Evolutionary conservation across 2,888 invertebrate species (phyloP), one percentile per base, ranked within the genome.

Genomic region (Chrysotoxum bicinctum): DNA sequence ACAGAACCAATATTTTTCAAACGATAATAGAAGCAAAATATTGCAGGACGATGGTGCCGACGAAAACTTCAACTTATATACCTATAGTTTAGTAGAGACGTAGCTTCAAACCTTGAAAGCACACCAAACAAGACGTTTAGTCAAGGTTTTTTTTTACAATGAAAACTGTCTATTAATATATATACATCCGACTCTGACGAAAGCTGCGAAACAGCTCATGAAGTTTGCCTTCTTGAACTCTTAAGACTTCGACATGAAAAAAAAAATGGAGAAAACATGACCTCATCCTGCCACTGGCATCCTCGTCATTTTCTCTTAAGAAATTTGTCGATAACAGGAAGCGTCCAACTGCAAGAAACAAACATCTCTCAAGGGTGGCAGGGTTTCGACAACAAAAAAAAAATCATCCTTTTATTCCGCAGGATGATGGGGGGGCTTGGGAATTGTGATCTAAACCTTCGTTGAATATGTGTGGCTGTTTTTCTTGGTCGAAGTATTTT

Each of bases 311-410:
- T 70, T 56, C 19, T 56, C 62, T 37, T 58, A 73, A 56, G 68
- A 85, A 81, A 77, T 81, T 85, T 85, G 81, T 85, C 85, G 81
- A 77, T 85, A 85, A 81, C 77, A 85, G 85, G 85, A 85, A 85
- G 81, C 85, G 85, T 85, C 77, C 81, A 77, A 85, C 66, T 73
- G 77, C 72, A 69, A 76, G 72, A 81, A 81, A 77, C 73, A 85
- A 85, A 81, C 72, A 81, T 77, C 76, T 73, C 62, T 50, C 9
- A n/a, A 50, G 75, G 75, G 75, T 78, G 23, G 14, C 26, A 50
- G 83, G 50, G 54, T 50, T n/a, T 72, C n/a, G n/a, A 9, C 58
- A 60, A 60, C 10, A 19, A 37, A 16, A 43, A 43, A 26, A 43
- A 40, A 43, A 6, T 16, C n/a, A 40, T 43, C 23, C 37, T 40